Base-by-base conservation (phyloP, 2,888 invertebrate genomes). In the Ramazzottius varieornatus region DNA sequence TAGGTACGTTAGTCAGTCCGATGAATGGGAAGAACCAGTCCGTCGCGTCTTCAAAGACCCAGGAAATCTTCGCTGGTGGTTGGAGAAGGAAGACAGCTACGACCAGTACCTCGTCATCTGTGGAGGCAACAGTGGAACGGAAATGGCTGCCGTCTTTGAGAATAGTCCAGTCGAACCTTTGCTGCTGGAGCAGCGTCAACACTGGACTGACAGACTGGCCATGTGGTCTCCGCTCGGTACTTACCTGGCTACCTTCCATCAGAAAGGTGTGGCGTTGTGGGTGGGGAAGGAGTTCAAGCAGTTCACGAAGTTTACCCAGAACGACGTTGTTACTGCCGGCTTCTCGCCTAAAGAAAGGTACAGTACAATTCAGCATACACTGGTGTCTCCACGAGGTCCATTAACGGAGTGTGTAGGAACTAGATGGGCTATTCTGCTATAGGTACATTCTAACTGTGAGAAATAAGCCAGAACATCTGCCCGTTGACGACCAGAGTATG, bases 191-290 rank as follows among this genome's bases (percentile, higher is more conserved):
- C 75, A 89, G 70, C 82, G 93, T 76, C 67, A 90, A 88, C 83
- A 86, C 70, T 98, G 96, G 86, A 93, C 94, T 0, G 93, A 94
- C 73, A 89, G 90, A 0, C 89, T 91, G 71, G 88, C 93, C 1
- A 85, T 88, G 71, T 99, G 96, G 96, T 98, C 98, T 1, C 96
- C 96, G 0, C 79, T 91, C 46, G 98, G 98, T 63, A 93, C 93
- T 0, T 98, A 90, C 75, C 79, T 99, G 70, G 86, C 93, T 0
- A 96, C 98, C 0, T 91, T 94, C 79, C 98, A 99, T 74, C 85
- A 85, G 76, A 83, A 86, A 68, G 98, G 98, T 66, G 90, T 96
- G 65, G 92, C 90, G 0, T 80, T 99, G 63, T 98, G 98, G 98
- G 96, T 92, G 29, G 96, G 96, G 0, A 88, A 89, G 32, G 84